phyloP scores from a whole-genome alignment of 2,113 vertebrate species.

The Lamprologus callipterus region DNA sequence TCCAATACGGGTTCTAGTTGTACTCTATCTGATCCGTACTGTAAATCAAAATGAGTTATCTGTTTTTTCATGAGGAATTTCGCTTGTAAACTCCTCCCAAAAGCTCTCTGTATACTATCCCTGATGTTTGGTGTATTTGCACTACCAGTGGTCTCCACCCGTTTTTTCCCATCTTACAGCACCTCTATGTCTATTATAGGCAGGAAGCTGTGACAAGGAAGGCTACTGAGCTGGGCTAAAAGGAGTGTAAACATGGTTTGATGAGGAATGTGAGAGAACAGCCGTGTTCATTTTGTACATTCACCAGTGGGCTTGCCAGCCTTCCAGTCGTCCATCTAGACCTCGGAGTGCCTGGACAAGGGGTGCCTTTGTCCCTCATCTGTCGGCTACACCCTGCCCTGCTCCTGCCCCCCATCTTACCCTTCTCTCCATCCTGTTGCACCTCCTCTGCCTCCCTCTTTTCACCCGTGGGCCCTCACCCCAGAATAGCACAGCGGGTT shows the following conservation, averaged over 20 bases:
- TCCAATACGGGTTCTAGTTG: neutral
- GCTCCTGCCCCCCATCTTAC: constrained; percentile 53
- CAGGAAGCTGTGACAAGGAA: constrained; percentile 53
- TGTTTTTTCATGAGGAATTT: neutral
- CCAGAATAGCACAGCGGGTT: constrained; percentile 70
- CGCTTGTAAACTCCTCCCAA: neutral
- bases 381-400: constrained; percentile 55
- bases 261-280: constrained; percentile 62
- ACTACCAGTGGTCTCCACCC: constrained; percentile 32
- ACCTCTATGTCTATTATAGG: constrained; percentile 55
- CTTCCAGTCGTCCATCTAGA: constrained; percentile 67
- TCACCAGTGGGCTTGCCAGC: constrained; percentile 41
- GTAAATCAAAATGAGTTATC: neutral
- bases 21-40: neutral
- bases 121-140: constrained; percentile 48
- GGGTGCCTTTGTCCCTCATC: constrained; percentile 77
- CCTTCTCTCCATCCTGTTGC: constrained; percentile 52
- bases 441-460: constrained; percentile 48
- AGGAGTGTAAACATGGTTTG: constrained; percentile 63
- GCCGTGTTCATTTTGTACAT: constrained; percentile 53
- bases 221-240: constrained; percentile 51
- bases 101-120: neutral
- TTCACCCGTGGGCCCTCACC: constrained; percentile 31
- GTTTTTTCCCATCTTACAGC: constrained; percentile 29
- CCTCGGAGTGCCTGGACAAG: constrained; percentile 76